Conservation (phyloP, 2,888 invertebrate genomes). For the Matsumyia berberina region DNA sequence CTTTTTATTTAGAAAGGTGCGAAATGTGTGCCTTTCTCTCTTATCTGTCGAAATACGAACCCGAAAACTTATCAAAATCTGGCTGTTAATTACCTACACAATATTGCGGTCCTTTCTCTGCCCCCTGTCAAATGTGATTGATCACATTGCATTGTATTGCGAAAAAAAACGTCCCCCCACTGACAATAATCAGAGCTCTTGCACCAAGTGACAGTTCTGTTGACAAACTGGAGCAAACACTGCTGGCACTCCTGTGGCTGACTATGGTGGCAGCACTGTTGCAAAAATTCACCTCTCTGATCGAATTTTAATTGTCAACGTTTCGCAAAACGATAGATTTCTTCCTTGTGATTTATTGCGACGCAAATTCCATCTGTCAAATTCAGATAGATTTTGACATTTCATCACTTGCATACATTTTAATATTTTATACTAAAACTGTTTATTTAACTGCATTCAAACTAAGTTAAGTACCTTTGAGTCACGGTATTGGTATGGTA, state of each 20-base stretch:
- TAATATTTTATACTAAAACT: slow-evolving; percentile 43
- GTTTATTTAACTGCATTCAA: slow-evolving; percentile 24
- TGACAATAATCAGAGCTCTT: slow-evolving; percentile 36
- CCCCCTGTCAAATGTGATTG: slow-evolving; percentile 58
- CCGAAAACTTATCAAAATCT: slow-evolving; percentile 27
- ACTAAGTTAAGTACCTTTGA: slow-evolving; percentile 4
- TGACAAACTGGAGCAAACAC: slow-evolving; percentile 52
- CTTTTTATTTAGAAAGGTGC: slow-evolving; percentile 46
- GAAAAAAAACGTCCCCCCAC: slow-evolving; percentile 16
- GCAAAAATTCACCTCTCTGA: slow-evolving; percentile 2
- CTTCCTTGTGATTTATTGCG: no score
- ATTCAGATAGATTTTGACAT: not conserved
- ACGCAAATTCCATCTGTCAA: no score
- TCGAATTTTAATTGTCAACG: slow-evolving; percentile 21
- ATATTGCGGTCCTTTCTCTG: slow-evolving; percentile 31
- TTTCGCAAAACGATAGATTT: not conserved
- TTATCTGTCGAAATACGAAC: slow-evolving; percentile 32
- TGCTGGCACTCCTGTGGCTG: slow-evolving; percentile 29
- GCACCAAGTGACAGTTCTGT: slow-evolving; percentile 41
- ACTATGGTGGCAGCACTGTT: not conserved
- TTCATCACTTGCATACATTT: slow-evolving; percentile 51
- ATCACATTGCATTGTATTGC: slow-evolving; percentile 40
- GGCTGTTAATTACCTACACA: slow-evolving; percentile 45
- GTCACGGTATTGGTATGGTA: slow-evolving; percentile 17
- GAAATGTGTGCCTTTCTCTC: slow-evolving; percentile 46